A percentile compares a stretch with the other conserved stretches of the same genome.
Evolutionary conservation across 2,888 invertebrate genomes (phyloP).

Genomic region (Campopleginae sp.): DNA sequence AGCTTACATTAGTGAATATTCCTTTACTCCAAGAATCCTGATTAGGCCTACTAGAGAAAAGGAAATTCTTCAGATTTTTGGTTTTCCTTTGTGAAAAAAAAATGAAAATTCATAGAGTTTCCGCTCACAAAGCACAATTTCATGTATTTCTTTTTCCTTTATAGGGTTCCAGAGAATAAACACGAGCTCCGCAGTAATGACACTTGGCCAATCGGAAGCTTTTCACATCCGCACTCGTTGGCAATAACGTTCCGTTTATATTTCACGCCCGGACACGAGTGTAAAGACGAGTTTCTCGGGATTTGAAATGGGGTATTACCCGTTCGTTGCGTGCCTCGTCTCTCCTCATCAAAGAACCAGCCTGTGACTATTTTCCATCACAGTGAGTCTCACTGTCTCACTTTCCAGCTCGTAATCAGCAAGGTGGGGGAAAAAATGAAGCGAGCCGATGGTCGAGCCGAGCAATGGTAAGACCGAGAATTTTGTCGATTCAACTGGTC

Average conservation of each 20-base stretch:
- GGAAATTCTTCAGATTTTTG: not conserved
- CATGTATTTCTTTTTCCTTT: conserved; percentile 60
- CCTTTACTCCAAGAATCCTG: not conserved
- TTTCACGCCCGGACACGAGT: conserved; percentile 75
- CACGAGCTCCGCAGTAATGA: conserved; percentile 61
- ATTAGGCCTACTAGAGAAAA: not conserved
- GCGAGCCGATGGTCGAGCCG: not conserved
- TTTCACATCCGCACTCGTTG: conserved; percentile 10
- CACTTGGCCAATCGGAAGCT: not conserved
- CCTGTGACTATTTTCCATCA: conserved; percentile 67
- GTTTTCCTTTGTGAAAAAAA: no score
- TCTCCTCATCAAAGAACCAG: conserved; percentile 77
- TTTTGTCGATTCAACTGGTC: not conserved
- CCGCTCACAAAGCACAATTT: not conserved
- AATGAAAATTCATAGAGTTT: no score
- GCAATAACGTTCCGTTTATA: conserved; percentile 63
- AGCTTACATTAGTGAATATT: not conserved
- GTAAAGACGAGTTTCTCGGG: conserved; percentile 74
- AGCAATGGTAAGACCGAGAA: not conserved
- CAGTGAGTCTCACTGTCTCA: conserved; percentile 27
- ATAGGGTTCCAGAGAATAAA: conserved; percentile 68
- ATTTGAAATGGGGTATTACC: conserved; percentile 74
- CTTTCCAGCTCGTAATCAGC: not conserved
- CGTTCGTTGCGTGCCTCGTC: conserved; percentile 72
- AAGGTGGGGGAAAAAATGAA: conserved; percentile 39